Percentiles rank a stretch among this genome's conserved stretches.
Evolutionary conservation across 2,113 vertebrate genomes (phyloP).

Genomic region (Uropsilus gracilis): DNA sequence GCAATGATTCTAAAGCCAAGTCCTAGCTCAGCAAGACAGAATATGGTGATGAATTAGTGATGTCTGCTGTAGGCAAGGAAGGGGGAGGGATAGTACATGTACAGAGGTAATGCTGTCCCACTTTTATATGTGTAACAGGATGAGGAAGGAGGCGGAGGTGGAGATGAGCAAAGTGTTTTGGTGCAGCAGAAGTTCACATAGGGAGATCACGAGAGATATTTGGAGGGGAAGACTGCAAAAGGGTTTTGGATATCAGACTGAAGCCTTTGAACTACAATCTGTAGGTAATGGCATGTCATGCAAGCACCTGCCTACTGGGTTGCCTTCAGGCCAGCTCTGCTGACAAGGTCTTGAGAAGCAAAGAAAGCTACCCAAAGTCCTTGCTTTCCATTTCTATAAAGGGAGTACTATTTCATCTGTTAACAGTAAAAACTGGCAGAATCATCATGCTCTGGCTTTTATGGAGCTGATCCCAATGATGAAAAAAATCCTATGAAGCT

Average conservation of each 20-base stretch:
- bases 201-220: background rate
- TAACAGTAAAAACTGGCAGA: slow-evolving; percentile 46
- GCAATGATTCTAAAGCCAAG: slow-evolving; percentile 48
- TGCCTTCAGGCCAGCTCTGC: slow-evolving; percentile 42
- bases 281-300: background rate
- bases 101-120: background rate
- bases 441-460: slow-evolving; percentile 61
- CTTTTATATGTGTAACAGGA: background rate
- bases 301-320: background rate
- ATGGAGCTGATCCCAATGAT: slow-evolving; percentile 57
- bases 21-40: slow-evolving; percentile 63
- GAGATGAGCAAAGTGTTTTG: background rate
- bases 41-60: slow-evolving; percentile 54
- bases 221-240: background rate
- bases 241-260: background rate
- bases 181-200: background rate
- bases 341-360: slow-evolving; percentile 29
- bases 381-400: slow-evolving; percentile 50
- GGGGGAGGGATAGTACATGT: background rate
- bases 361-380: slow-evolving; percentile 31
- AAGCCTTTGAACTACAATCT: background rate
- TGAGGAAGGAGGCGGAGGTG: slow-evolving; percentile 6
- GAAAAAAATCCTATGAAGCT: slow-evolving; percentile 51
- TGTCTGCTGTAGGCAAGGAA: slow-evolving; percentile 45
- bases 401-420: slow-evolving; percentile 62